Evolutionary conservation across 1,140 invertebrate species (phyloP).

Genomic region (Whitmania pigra): DNA sequence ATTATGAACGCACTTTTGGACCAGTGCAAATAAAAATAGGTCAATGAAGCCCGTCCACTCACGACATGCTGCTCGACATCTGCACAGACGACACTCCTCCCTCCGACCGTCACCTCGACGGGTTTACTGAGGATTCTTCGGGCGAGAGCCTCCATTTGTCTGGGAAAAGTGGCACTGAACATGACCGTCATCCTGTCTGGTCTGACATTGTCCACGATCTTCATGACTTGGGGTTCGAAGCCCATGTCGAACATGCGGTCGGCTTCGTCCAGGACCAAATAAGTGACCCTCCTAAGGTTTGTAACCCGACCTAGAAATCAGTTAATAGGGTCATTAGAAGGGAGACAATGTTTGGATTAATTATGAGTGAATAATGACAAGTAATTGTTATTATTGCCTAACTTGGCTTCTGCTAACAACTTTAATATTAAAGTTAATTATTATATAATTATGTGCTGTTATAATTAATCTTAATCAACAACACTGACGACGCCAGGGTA

Average conservation of each 20-base stretch:
- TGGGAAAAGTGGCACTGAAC: slow-evolving; percentile 96
- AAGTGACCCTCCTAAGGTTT: slow-evolving; percentile 85
- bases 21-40: not conserved
- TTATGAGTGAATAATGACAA: not conserved
- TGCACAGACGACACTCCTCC: slow-evolving; percentile 89
- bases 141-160: slow-evolving; percentile 96
- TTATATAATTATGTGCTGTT: no score
- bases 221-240: slow-evolving; percentile 96
- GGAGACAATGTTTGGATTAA: no score
- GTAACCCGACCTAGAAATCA: slow-evolving; percentile 63
- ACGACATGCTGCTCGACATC: slow-evolving; percentile 93
- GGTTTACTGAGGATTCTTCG: slow-evolving; percentile 82
- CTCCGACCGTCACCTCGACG: slow-evolving; percentile 83
- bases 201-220: slow-evolving; percentile 90
- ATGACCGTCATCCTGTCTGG: slow-evolving; percentile 95
- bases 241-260: slow-evolving; percentile 99
- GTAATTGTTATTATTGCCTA: not conserved
- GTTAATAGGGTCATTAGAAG: no score
- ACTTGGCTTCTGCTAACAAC: no score
- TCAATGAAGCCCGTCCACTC: slow-evolving; percentile 19
- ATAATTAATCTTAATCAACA: no score
- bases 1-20: no score
- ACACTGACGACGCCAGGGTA: not conserved
- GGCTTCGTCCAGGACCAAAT: slow-evolving; percentile 94
- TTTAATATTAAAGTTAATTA: no score